A percentile compares a stretch with the other conserved stretches of the same genome.
These are phyloP conservation scores for Erpetoichthys calabaricus DNA, from an alignment of 2,797 vertebrate genomes.

Conservation along the genomic window DNA sequence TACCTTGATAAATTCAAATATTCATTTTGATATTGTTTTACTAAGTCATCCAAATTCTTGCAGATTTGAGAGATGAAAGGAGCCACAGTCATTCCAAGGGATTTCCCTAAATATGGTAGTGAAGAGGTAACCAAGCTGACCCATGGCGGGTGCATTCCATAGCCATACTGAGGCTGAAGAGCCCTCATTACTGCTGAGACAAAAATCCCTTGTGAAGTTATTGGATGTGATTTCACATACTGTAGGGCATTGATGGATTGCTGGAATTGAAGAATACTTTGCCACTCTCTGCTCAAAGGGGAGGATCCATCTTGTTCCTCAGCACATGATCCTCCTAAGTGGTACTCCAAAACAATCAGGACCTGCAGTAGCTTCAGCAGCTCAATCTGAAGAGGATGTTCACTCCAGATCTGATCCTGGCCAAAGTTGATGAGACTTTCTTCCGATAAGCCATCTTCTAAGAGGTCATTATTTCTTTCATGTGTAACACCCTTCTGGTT, in stretches of 20 bases:
- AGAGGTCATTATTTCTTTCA: slow-evolving; percentile 8
- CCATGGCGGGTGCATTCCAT: slow-evolving; percentile 88
- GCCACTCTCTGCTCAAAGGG: slow-evolving; percentile 80
- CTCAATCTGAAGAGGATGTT: slow-evolving; percentile 84
- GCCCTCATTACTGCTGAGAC: slow-evolving; percentile 79
- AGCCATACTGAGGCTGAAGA: slow-evolving; percentile 78
- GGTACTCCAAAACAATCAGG: slow-evolving; percentile 78
- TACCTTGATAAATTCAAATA: slow-evolving; percentile 15
- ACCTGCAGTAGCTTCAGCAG: slow-evolving; percentile 82
- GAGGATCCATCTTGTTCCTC: slow-evolving; percentile 48
- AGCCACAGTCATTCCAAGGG: slow-evolving; percentile 78
- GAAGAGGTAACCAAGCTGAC: slow-evolving; percentile 71
- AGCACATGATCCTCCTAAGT: slow-evolving; percentile 37
- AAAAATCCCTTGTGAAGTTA: slow-evolving; percentile 88
- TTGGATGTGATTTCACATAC: slow-evolving; percentile 74
- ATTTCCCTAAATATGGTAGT: slow-evolving; percentile 81
- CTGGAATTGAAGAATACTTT: slow-evolving; percentile 74
- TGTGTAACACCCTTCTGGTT: slow-evolving; percentile 52
- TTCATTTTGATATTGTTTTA: slow-evolving; percentile 78
- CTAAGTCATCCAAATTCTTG: slow-evolving; percentile 84
- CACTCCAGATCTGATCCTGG: slow-evolving; percentile 61
- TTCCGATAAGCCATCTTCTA: slow-evolving; percentile 54
- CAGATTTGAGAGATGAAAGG: slow-evolving; percentile 84
- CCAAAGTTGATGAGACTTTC: slow-evolving; percentile 74
- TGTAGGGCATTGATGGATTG: slow-evolving; percentile 78